A percentile compares a stretch with the other conserved stretches of the same genome.
phyloP scores from a whole-genome alignment of 2,113 vertebrate genomes.

The Recurvirostra avosetta region DNA sequence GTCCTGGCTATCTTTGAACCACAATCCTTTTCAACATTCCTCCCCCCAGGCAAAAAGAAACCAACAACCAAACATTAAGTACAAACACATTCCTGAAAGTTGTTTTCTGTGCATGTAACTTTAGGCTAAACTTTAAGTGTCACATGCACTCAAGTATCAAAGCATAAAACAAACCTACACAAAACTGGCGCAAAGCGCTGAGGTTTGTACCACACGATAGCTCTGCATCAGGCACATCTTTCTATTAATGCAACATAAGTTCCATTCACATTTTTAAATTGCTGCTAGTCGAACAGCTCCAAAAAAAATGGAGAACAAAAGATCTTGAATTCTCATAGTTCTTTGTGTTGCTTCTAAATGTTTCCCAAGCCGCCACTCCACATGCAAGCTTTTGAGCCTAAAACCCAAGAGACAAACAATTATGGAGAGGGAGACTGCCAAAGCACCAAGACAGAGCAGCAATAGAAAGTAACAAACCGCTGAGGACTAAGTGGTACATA shows the following conservation, averaged over 20 bases:
- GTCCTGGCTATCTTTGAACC: neutral
- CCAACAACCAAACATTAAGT: neutral
- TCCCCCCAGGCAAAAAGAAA: neutral
- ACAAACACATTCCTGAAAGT: neutral
- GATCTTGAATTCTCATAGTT: neutral
- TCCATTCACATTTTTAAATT: constrained; percentile 41
- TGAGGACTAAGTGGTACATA: neutral
- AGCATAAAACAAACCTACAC: neutral
- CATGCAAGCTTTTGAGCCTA: neutral
- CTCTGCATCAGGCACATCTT: neutral
- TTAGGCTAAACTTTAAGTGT: neutral
- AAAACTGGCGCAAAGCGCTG: neutral
- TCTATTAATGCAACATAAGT: constrained; percentile 7
- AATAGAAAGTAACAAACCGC: neutral
- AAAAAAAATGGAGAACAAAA: neutral
- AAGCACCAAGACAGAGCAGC: neutral
- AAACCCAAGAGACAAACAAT: constrained; percentile 16
- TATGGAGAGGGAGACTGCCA: neutral
- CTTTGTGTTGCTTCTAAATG: neutral
- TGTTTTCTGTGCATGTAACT: neutral
- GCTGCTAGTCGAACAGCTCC: neutral
- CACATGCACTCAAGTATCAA: neutral
- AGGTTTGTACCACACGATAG: rapidly evolving
- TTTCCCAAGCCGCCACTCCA: neutral
- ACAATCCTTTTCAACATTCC: neutral